Base-by-base conservation (phyloP, 2,797 vertebrate genomes). In the Peromyscus nudipes region DNA sequence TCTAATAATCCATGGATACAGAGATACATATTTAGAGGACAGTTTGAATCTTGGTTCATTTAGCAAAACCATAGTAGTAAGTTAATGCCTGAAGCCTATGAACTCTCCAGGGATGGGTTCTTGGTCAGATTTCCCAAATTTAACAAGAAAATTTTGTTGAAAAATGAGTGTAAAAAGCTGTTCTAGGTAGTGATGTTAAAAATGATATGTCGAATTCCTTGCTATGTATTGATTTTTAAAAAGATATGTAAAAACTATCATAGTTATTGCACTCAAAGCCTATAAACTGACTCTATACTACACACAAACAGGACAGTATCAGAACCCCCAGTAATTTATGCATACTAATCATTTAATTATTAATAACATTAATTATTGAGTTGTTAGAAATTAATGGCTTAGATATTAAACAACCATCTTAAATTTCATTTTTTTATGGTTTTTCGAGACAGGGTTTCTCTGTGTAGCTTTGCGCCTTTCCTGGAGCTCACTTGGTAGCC, bases 91-190 rank as follows among this genome's bases (percentile, higher is more conserved):
- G 21, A 16, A 13, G 12, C 13, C 7, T 55, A 37, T 52, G 14
- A 55, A 52, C 13, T 37, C 46, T 69, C 65, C 65, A 86, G 65
- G 10, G 34, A 55, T 17, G 13, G 34, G 14, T 55, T 71, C 34
- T 86, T 86, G 34, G 65, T 46, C 34, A 86, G 46, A 85, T 91
- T 88, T 88, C 37, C 17, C 13, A 95, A 82, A 29, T 81, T 90
- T 96, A 75, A 43, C 4, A 65, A 49, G 69, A 52, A 64, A 76
- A 23, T 25, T 10, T 69, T 73, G 25, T 71, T 88, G 52, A 49
- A 49, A 76, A 77, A 60, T 57, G 60, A 60, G 2, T 25, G 34
- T 21, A 65, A 73, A 84, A 88, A 27, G 11, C 13, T 19, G 34
- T 86, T 60, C 6, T 31, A 62, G 2, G 1, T 77, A 87, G 49